Conservation (phyloP, 92 coral and sea anemone genomes). For the Muricea muricata region DNA sequence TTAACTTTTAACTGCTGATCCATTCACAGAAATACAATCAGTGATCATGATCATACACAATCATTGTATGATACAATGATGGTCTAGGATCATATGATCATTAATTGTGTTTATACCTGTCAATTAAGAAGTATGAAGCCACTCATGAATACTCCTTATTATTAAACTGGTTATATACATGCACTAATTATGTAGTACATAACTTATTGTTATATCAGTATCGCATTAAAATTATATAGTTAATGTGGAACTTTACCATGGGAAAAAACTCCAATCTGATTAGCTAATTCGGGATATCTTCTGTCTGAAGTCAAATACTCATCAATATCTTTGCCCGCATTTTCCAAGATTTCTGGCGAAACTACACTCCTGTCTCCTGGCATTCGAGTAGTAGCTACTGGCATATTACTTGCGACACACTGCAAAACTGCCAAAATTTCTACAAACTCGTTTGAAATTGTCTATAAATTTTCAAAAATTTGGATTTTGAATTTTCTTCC, state of each 20-base stretch:
- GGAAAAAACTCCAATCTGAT: conserved; percentile 77
- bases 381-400: conserved; percentile 60
- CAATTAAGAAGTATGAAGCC: too few relatives aligned
- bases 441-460: neutral
- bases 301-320: conserved; percentile 86
- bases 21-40: too few relatives aligned
- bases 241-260: conserved; percentile 83
- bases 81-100: too few relatives aligned
- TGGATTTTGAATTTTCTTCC: conserved; percentile 36
- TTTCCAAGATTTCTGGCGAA: conserved; percentile 83
- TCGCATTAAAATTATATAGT: neutral
- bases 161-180: too few relatives aligned
- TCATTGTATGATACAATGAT: too few relatives aligned
- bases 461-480: conserved; percentile 15
- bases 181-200: too few relatives aligned
- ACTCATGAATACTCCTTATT: too few relatives aligned
- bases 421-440: conserved; percentile 2
- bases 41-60: too few relatives aligned
- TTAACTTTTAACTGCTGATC: too few relatives aligned
- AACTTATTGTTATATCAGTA: neutral
- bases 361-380: conserved; percentile 71
- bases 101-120: too few relatives aligned
- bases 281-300: conserved; percentile 90
- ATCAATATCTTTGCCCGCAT: conserved; percentile 91
- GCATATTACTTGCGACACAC: conserved; percentile 30